Evolutionary conservation across 2,888 invertebrate genomes (phyloP), one percentile per base, ranked within the genome.

Genomic region (Drosophila ustulata): DNA sequence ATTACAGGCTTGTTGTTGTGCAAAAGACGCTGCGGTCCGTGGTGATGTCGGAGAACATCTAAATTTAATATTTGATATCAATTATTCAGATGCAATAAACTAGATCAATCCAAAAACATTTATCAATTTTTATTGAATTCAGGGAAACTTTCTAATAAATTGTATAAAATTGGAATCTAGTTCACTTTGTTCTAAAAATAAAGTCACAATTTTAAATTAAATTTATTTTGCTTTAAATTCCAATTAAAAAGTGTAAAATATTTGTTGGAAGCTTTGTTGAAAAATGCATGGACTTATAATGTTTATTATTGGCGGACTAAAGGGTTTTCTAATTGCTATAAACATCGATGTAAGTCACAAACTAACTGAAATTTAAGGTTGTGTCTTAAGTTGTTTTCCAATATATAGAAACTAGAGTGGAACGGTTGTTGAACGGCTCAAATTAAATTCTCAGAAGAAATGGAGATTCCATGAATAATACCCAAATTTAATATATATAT

Each of bases 1-100:
- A 11, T 75, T 23, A 61, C 71, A 2, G 75, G 75, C 18, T 53
- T 75, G 49, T 6, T 75, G 52, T 18, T 75, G 4, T 75, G 71
- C 50, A 74, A 58, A 8, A 30, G 52, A 3, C 67, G 71, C 9
- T 75, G 75, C 18, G 66, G 66, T 25, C 63, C 50, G 28, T 67
- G 26, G 41, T 8, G 18, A 41, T 2, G 18, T 25, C 18, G 7
- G 2, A 11, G 0, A 23, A 3, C 0, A 28, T 5, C n/a, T 13
- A 32, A 13, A 13, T 39, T 13, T 9, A 39, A 39, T 9, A n/a
- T 37, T 37, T n/a, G 13, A 3, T 39, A 39, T 39, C 9, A 32
- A 28, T 28, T 28, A 28, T 32, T 0, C 32, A 32, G 9, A 32
- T 32, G 6, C 18, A 18, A 18, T 18, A 18, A 18, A 18, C 18